Base-by-base conservation (phyloP, 1,140 invertebrate species). In the Heliconius nattereri region DNA sequence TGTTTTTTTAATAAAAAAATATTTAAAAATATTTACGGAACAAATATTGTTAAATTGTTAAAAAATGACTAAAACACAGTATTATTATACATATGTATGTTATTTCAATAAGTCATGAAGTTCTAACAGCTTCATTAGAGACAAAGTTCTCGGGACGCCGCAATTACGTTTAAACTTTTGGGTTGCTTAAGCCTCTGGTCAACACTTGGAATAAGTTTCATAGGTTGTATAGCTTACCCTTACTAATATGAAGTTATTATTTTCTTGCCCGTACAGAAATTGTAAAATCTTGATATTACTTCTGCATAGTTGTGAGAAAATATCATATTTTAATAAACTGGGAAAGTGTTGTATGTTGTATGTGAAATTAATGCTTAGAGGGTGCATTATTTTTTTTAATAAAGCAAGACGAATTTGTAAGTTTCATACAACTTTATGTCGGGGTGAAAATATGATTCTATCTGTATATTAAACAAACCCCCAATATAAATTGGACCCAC, bases 111-210 rank as follows among this genome's bases (percentile, higher is more conserved):
- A 66, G 60, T 66, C 60, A 66, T 66, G 26, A 29, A 66, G 60
- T 66, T 66, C 60, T 66, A 66, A 66, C 26, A 66, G 60, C 60
- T 66, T 66, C 60, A 66, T 66, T 66, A 66, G 60, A 66, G 60
- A 66, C 60, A 66, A 66, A 66, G 26, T 66, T 29, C 23, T 66
- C 23, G 60, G 60, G 60, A 66, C 60, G 60, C 60, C 60, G 60
- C 60, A 66, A 66, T 66, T 66, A 66, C 23, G 60, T 66, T 66
- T 66, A 66, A 66, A 29, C 60, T 66, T 66, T 66, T 66, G 60
- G 60, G 60, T 66, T 66, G 60, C 60, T 66, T 29, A 66, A 66
- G 60, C 11, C 60, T 66, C 60, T 66, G 60, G 60, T 66, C 60
- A 66, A 66, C 60, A 66, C 60, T 66, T 66, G 26, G 26, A 66